Conservation (phyloP, 2,113 vertebrate species). For the Corynorhinus townsendii region DNA sequence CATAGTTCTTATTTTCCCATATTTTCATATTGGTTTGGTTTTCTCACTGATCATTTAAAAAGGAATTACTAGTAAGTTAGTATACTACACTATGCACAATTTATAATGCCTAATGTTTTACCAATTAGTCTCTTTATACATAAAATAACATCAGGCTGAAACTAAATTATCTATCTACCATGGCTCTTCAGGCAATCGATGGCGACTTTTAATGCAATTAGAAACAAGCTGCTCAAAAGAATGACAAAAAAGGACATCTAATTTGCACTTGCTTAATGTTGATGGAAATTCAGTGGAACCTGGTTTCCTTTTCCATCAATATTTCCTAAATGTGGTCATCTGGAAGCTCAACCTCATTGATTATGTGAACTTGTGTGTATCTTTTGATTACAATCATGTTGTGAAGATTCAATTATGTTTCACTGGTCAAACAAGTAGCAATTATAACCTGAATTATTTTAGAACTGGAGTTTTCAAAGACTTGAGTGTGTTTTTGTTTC, state of each 20-base stretch:
- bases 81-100: neutral
- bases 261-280: slow-evolving; percentile 35
- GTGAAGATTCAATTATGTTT: slow-evolving; percentile 5
- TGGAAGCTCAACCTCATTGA: neutral
- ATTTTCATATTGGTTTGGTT: slow-evolving; percentile 17
- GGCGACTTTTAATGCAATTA: neutral
- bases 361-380: neutral
- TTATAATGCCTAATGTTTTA: neutral
- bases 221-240: neutral
- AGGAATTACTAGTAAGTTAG: neutral
- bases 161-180: slow-evolving; percentile 21
- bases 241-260: slow-evolving; percentile 17
- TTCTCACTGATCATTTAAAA: slow-evolving; percentile 16
- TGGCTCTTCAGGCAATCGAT: slow-evolving; percentile 19
- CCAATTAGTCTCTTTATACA: slow-evolving; percentile 30
- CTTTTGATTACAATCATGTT: neutral
- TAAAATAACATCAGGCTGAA: slow-evolving; percentile 34
- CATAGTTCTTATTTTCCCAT: neutral
- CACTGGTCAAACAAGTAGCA: neutral
- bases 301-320: neutral
- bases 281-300: neutral
- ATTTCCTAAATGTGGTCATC: neutral
- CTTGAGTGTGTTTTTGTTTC: neutral
- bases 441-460: slow-evolving; percentile 32
- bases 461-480: neutral